These are phyloP conservation scores for Synanthedon vespiformis DNA, from an alignment of 2,888 invertebrate genomes.

Conservation along the genomic window DNA sequence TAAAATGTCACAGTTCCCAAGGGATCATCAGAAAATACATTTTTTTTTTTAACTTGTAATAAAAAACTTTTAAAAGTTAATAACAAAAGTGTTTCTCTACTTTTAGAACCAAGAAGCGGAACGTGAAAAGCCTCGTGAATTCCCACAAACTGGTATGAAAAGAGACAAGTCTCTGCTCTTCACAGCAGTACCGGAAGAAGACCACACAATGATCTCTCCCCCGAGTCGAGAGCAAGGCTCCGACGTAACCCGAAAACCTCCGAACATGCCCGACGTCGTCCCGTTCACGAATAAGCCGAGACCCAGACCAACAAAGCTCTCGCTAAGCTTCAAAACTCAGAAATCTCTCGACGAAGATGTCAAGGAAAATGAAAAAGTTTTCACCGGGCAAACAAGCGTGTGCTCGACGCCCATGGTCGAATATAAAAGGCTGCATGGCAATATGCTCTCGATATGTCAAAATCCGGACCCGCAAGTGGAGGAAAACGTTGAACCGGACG, in stretches of 20 bases:
- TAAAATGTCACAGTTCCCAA: too few species aligned
- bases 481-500: conserved; percentile 42
- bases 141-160: conserved; percentile 73
- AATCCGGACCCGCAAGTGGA: conserved; percentile 70
- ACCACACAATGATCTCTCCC: conserved; percentile 63
- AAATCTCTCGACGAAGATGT: conserved; percentile 69
- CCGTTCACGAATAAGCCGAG: conserved; percentile 63
- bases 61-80: background rate
- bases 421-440: conserved; percentile 79
- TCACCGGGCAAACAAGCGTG: conserved; percentile 79
- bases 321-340: conserved; percentile 70
- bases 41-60: too few species aligned
- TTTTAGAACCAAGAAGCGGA: conserved; percentile 57
- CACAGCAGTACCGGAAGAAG: conserved; percentile 86
- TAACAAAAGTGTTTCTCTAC: background rate
- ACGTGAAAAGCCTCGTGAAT: conserved; percentile 61
- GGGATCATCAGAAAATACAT: too few species aligned
- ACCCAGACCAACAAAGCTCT: conserved; percentile 68
- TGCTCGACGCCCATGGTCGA: conserved; percentile 85
- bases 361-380: conserved; percentile 65
- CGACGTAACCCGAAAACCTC: conserved; percentile 27
- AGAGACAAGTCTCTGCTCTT: conserved; percentile 84
- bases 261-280: conserved; percentile 61
- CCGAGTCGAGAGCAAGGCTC: conserved; percentile 37
- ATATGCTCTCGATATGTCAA: conserved; percentile 80